Evolutionary conservation across 2,888 invertebrate species (phyloP), one percentile per base, ranked within the genome.

Genomic region (Meiosimyza platycephala): DNA sequence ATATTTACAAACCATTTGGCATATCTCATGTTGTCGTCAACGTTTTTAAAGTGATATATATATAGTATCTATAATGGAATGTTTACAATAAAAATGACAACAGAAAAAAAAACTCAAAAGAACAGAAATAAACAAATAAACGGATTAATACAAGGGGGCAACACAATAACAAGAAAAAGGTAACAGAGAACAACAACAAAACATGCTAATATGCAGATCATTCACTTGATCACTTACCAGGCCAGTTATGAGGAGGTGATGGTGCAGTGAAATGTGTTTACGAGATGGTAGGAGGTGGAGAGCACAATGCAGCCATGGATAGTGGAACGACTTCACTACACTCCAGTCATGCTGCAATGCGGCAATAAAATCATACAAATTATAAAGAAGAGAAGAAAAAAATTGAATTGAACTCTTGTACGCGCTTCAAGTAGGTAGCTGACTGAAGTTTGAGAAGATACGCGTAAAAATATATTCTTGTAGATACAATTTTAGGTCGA

Each of bases 401-500:
- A 15, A n/a, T 55, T 4, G 28, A 67, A 64, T 57, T 48, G 52
- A 70, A 70, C 64, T 57, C 47, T 63, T 55, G 15, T 40, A 15
- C 22, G 47, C 68, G 22, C 9, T 40, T 40, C 9, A 51, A 64
- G 50, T 28, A 15, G 40, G 51, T 50, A 51, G 64, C 50, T 50
- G 40, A 1, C 40, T 40, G 40, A 40, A 40, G 40, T 40, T 40
- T 40, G 40, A 40, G 40, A 7, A 40, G 40, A 40, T 40, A 40
- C 40, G 40, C 40, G 47, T n/a, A 12, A 13, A 12, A 63, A 16
- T 57, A 12, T n/a, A 59, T 66, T 66, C 68, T 40, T 62, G 47
- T 60, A 63, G 72, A 67, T 62, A 67, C 68, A 63, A 52, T 65
- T 73, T 73, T 73, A 66, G 71, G 71, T 71, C 73, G 73, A 66